Evolutionary conservation across 2,888 invertebrate genomes (phyloP).

Genomic region (Rhagonycha lutea): DNA sequence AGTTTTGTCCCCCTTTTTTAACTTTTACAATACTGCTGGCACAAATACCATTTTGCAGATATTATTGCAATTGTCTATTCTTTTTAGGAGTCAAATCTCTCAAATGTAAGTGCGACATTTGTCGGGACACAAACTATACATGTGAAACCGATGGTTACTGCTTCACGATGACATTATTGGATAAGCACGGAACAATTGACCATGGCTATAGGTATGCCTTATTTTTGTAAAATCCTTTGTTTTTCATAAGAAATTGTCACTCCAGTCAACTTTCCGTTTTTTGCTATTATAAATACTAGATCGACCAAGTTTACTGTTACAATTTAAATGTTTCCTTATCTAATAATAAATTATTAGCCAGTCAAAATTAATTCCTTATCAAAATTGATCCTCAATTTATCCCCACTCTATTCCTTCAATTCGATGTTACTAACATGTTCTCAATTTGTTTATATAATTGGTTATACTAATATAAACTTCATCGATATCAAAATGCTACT

Average conservation of each 20-base stretch:
- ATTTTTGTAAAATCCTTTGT: slow-evolving; percentile 23
- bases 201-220: slow-evolving; percentile 78
- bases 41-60: neutral
- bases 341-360: slow-evolving; percentile 37
- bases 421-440: slow-evolving; percentile 37
- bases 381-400: slow-evolving; percentile 24
- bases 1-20: neutral
- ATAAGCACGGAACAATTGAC: slow-evolving; percentile 61
- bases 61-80: neutral
- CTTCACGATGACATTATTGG: slow-evolving; percentile 76
- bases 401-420: slow-evolving; percentile 24
- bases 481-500: neutral
- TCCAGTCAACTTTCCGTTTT: neutral
- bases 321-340: neutral
- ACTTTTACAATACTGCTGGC: neutral
- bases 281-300: neutral
- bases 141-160: slow-evolving; percentile 90
- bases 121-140: slow-evolving; percentile 73
- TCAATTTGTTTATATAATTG: slow-evolving; percentile 36
- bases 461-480: neutral
- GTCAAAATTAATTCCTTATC: slow-evolving; percentile 40
- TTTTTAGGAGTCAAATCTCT: slow-evolving; percentile 62
- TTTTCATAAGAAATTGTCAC: neutral
- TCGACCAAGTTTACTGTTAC: neutral
- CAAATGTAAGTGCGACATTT: slow-evolving; percentile 85